A percentile compares a stretch with the other conserved stretches of the same genome.
Conservation (phyloP, 2,888 invertebrate genomes). For the Leptinotarsa peninsularis region DNA sequence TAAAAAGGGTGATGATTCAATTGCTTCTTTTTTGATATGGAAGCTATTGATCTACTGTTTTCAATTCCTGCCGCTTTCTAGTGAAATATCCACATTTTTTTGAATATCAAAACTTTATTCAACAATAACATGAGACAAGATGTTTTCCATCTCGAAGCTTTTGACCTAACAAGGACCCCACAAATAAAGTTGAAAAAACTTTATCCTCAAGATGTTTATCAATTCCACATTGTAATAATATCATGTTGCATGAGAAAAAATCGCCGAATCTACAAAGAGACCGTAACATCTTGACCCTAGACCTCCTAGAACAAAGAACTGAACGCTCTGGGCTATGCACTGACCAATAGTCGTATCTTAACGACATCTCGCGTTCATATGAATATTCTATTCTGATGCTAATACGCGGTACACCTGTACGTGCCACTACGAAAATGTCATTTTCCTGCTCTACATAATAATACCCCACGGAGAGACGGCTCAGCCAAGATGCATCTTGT, state of each 20-base stretch:
- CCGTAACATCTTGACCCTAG: conserved; percentile 17
- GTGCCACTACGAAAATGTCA: conserved; percentile 50
- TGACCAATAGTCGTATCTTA: conserved; percentile 54
- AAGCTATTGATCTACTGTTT: too few relatives aligned
- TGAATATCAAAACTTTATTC: too few relatives aligned
- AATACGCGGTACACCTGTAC: conserved; percentile 60
- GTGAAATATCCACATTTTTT: too few relatives aligned
- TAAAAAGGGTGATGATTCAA: too few relatives aligned
- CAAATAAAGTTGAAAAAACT: neutral
- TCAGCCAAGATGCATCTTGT: conserved; percentile 55
- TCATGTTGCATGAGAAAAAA: conserved; percentile 26
- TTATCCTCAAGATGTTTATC: neutral
- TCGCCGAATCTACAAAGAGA: conserved; percentile 21
- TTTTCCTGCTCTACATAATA: conserved; percentile 60
- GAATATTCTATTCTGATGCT: conserved; percentile 61
- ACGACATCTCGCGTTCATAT: conserved; percentile 57
- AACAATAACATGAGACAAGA: neutral
- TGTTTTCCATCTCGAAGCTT: neutral
- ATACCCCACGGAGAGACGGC: conserved; percentile 46
- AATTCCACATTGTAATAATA: conserved; percentile 18
- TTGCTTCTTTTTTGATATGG: too few relatives aligned
- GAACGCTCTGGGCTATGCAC: conserved; percentile 20
- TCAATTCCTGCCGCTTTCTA: too few relatives aligned
- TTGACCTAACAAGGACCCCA: conserved; percentile 5
- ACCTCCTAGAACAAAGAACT: conserved; percentile 24